phyloP scores from a whole-genome alignment of 2,113 vertebrate species.

The Pimephales promelas region DNA sequence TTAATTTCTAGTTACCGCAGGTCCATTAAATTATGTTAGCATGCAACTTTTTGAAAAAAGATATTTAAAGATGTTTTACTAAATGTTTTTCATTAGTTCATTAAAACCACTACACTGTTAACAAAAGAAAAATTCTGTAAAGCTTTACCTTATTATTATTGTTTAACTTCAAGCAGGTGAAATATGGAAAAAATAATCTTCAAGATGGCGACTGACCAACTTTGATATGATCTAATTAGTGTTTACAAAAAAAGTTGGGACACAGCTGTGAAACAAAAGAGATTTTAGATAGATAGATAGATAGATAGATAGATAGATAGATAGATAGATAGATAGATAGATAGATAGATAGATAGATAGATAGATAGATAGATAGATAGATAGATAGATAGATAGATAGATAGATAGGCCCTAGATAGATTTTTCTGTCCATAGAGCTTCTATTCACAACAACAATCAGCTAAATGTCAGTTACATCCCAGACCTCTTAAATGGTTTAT shows the following conservation, averaged over 20 bases:
- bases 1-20: too few relatives aligned
- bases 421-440: background rate
- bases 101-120: too few relatives aligned
- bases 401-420: background rate
- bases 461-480: constrained; percentile 6
- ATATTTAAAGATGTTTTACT: too few relatives aligned
- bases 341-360: background rate
- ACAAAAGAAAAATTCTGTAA: too few relatives aligned
- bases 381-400: background rate
- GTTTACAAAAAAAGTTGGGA: background rate
- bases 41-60: too few relatives aligned
- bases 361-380: constrained; percentile 1
- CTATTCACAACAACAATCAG: background rate
- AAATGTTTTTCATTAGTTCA: too few relatives aligned
- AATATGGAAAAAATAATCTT: background rate
- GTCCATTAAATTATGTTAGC: too few relatives aligned
- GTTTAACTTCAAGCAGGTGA: background rate
- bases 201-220: background rate
- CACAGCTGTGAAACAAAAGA: background rate
- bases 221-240: background rate
- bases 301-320: background rate
- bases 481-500: constrained; percentile 20
- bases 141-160: too few relatives aligned
- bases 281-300: background rate
- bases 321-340: background rate